Conservation (phyloP, 35 echinoderm and acorn worm genomes). For the Stichopus chloronotus region DNA sequence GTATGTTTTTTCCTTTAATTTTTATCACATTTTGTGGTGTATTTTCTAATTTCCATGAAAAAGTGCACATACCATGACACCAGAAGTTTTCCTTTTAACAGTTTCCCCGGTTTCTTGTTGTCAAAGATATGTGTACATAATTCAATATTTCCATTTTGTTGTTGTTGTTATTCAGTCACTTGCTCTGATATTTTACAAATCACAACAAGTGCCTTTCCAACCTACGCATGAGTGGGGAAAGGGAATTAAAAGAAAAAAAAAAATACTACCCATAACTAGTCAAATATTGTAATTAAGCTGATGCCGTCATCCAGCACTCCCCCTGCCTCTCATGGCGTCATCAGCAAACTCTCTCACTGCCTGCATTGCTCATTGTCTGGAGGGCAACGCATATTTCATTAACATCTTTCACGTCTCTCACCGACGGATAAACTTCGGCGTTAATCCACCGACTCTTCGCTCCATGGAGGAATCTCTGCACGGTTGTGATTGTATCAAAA, state of each 20-base stretch:
- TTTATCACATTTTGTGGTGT: no score
- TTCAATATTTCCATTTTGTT: no score
- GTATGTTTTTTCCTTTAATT: no score
- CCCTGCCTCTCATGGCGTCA: constrained; percentile 20
- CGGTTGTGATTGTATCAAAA: constrained; percentile 36
- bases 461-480: constrained; percentile 25
- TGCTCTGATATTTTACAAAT: no score
- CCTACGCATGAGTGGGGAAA: background rate
- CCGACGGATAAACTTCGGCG: background rate
- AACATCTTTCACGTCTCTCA: background rate
- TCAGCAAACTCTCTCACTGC: background rate
- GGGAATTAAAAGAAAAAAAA: no score
- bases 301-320: background rate
- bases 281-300: background rate
- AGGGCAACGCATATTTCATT: constrained; percentile 13
- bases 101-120: no score
- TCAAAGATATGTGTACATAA: no score
- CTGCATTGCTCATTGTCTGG: background rate
- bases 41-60: no score
- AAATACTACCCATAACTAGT: background rate
- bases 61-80: no score
- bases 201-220: background rate
- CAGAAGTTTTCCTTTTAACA: no score
- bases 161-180: no score
- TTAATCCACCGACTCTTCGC: constrained; percentile 4